A percentile compares a stretch with the other conserved stretches of the same genome.
Evolutionary conservation across 2,888 invertebrate species (phyloP).

Genomic region (Erebia ligea): DNA sequence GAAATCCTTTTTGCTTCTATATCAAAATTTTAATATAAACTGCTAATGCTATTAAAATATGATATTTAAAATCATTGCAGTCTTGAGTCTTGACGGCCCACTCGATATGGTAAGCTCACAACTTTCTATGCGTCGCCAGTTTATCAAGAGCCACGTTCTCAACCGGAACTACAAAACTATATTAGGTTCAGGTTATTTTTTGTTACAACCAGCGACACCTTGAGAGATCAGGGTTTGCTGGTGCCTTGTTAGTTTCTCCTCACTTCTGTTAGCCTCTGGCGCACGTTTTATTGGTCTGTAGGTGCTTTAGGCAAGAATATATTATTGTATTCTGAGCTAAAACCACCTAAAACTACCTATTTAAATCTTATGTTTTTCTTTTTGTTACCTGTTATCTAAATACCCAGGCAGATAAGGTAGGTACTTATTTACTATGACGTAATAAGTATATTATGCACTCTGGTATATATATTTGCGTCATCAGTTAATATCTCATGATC

Average conservation of each 20-base stretch:
- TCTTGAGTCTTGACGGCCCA: conserved; percentile 50
- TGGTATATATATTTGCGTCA: not conserved
- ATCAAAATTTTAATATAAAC: conserved; percentile 7
- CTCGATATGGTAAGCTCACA: conserved; percentile 66
- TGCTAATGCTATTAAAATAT: conserved; percentile 38
- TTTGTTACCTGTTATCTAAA: not conserved
- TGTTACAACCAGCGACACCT: conserved; percentile 43
- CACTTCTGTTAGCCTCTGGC: conserved; percentile 69
- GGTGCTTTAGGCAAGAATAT: conserved; percentile 50
- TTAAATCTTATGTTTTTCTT: not conserved
- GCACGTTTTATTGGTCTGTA: conserved; percentile 57
- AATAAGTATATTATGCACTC: not conserved
- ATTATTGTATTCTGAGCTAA: no score
- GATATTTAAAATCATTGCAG: conserved; percentile 44
- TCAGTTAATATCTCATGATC: conserved; percentile 9
- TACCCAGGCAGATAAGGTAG: not conserved
- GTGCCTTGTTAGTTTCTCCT: conserved; percentile 59
- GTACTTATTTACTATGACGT: not conserved
- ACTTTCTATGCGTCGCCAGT: conserved; percentile 66
- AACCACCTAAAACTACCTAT: no score
- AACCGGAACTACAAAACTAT: conserved; percentile 38
- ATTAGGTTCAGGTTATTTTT: conserved; percentile 25
- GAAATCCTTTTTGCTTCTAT: conserved; percentile 1
- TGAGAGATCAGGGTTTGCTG: conserved; percentile 51
- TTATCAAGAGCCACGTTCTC: conserved; percentile 48